A percentile compares a stretch with the other conserved stretches of the same genome.
Conservation (phyloP, 2,113 vertebrate genomes). For the Notarius lentiginosus region DNA sequence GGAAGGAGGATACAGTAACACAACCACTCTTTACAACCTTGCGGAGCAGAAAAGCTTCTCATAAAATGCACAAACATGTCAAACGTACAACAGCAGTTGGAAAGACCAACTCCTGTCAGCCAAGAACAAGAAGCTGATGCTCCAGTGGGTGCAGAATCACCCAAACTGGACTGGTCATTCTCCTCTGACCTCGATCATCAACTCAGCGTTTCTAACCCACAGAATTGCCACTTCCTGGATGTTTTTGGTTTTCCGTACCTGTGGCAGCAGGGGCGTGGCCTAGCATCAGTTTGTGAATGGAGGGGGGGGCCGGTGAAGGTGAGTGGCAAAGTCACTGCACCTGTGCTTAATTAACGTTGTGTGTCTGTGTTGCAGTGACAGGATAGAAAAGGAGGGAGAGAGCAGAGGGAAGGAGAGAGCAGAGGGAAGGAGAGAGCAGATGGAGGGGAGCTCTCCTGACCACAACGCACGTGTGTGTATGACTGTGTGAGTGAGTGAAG, state of each 20-base stretch:
- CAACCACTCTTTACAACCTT: not conserved
- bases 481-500: too few species aligned
- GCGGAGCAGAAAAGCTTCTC: not conserved
- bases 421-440: too few species aligned
- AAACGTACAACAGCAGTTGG: not conserved
- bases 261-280: too few species aligned
- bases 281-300: too few species aligned
- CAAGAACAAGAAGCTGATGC: not conserved
- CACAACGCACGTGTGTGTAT: too few species aligned
- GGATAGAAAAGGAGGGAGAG: too few species aligned
- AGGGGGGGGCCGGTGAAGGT: too few species aligned
- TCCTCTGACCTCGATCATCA: not conserved
- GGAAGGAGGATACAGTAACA: not conserved
- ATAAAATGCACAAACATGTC: not conserved
- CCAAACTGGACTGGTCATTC: not conserved
- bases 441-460: too few species aligned
- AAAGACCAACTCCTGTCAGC: not conserved
- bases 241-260: not conserved
- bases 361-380: too few species aligned
- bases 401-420: too few species aligned
- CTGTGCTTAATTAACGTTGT: too few species aligned
- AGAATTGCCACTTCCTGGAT: not conserved
- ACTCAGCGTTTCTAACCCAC: not conserved
- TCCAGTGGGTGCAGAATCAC: not conserved
- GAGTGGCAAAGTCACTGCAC: too few species aligned